Conservation (phyloP, 2,797 vertebrate species). For the Cyprinella venusta region DNA sequence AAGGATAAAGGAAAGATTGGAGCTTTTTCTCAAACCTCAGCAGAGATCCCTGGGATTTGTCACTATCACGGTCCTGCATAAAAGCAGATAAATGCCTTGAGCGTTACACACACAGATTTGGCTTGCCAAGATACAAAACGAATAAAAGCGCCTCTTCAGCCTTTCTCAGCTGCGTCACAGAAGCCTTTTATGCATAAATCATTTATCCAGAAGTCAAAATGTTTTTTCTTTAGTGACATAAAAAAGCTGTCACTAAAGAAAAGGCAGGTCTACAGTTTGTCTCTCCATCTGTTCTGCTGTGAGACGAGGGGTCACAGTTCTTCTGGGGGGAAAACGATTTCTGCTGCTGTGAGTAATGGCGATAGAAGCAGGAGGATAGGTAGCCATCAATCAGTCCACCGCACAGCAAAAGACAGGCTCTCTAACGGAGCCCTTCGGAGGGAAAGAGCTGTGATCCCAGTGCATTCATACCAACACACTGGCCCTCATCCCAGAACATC, state of each 20-base stretch:
- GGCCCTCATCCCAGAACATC: slow-evolving; percentile 57
- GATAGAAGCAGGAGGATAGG: slow-evolving; percentile 2
- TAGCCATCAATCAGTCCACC: slow-evolving; percentile 47
- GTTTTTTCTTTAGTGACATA: slow-evolving; percentile 53
- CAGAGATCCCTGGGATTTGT: slow-evolving; percentile 20
- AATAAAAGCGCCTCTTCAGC: slow-evolving; percentile 50
- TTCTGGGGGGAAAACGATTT: slow-evolving; percentile 65
- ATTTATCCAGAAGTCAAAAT: slow-evolving; percentile 40
- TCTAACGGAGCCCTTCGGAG: slow-evolving; percentile 13
- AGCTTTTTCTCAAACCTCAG: slow-evolving; percentile 27
- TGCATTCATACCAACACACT: slow-evolving; percentile 56
- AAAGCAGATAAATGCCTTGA: slow-evolving; percentile 44
- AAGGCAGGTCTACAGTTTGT: slow-evolving; percentile 32
- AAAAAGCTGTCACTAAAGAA: slow-evolving; percentile 14
- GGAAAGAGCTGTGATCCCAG: slow-evolving; percentile 62
- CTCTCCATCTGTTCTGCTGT: slow-evolving; percentile 25
- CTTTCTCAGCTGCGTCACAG: neutral
- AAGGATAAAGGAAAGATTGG: neutral
- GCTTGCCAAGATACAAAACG: slow-evolving; percentile 38
- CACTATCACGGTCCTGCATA: slow-evolving; percentile 38
- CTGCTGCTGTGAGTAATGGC: slow-evolving; percentile 54
- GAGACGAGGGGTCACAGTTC: slow-evolving; percentile 54
- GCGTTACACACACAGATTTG: slow-evolving; percentile 52
- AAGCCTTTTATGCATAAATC: slow-evolving; percentile 51
- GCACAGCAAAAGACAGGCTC: slow-evolving; percentile 29